A percentile compares a stretch with the other conserved stretches of the same genome.
Conservation (phyloP, 1,140 invertebrate genomes). For the Drosophila ogumai region DNA sequence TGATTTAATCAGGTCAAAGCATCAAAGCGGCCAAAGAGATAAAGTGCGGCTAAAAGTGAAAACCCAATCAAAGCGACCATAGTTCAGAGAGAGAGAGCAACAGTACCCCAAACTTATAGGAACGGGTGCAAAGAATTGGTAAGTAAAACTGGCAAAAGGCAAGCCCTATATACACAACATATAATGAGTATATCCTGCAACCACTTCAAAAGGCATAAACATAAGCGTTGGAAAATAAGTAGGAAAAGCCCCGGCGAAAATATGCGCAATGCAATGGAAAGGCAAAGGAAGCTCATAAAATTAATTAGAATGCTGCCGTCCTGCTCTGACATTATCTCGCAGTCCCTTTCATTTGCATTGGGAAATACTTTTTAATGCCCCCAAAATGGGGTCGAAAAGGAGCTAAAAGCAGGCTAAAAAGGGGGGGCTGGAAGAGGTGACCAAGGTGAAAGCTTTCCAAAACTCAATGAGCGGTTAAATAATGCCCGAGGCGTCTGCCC, state of each 20-base stretch:
- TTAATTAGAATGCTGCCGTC: conserved; percentile 66
- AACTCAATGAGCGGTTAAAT: conserved; percentile 71
- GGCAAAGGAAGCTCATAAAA: conserved; percentile 67
- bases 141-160: conserved; percentile 30
- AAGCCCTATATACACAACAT: conserved; percentile 3
- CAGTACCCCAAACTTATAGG: conserved; percentile 16
- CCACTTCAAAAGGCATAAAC: conserved; percentile 56
- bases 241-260: conserved; percentile 17
- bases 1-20: conserved; percentile 27
- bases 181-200: conserved; percentile 18
- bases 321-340: conserved; percentile 13
- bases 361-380: conserved; percentile 27
- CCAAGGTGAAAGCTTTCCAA: conserved; percentile 64
- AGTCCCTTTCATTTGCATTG: conserved; percentile 56
- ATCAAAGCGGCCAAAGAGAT: conserved; percentile 21
- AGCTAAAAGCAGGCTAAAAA: conserved; percentile 1
- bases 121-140: conserved; percentile 15
- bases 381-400: conserved; percentile 11
- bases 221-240: conserved; percentile 35
- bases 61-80: conserved; percentile 33
- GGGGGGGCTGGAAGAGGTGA: conserved; percentile 5
- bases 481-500: conserved; percentile 30
- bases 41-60: conserved; percentile 12
- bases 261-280: conserved; percentile 52
- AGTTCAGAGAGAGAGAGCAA: not conserved